Evolutionary conservation across 1,140 invertebrate species (phyloP).

Genomic region (Papilio glaucus): DNA sequence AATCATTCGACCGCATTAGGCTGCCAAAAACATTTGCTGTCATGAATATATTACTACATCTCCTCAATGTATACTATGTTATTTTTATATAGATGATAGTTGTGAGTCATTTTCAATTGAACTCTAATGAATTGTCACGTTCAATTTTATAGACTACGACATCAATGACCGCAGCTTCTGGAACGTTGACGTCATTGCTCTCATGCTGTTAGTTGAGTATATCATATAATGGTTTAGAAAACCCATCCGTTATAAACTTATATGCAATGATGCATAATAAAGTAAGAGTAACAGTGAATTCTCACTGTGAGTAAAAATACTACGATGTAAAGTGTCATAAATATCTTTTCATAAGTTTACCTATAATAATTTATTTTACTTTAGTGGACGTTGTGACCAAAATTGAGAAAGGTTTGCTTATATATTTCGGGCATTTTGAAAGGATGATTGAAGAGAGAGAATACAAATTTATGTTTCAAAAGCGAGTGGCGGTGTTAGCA

Average conservation of each 20-base stretch:
- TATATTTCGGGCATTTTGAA: too few relatives aligned
- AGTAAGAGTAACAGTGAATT: neutral
- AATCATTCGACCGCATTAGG: too few relatives aligned
- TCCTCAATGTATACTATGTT: too few relatives aligned
- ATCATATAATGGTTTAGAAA: slow-evolving; percentile 1
- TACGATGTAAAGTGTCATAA: neutral
- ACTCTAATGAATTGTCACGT: neutral
- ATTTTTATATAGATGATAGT: neutral
- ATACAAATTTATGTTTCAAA: too few relatives aligned
- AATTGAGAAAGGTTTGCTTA: too few relatives aligned
- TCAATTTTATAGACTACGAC: neutral
- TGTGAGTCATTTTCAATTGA: neutral
- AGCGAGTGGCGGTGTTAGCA: too few relatives aligned
- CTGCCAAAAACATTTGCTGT: too few relatives aligned
- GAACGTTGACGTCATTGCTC: neutral
- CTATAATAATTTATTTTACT: too few relatives aligned
- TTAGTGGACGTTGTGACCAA: too few relatives aligned
- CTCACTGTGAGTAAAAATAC: neutral
- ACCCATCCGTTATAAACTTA: neutral
- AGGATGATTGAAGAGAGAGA: too few relatives aligned
- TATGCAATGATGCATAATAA: neutral
- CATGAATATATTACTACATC: too few relatives aligned
- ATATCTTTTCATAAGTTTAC: too few relatives aligned
- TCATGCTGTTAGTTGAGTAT: neutral
- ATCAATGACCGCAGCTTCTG: neutral